Conservation (phyloP, 2,797 vertebrate genomes). For the Spheniscus humboldti region DNA sequence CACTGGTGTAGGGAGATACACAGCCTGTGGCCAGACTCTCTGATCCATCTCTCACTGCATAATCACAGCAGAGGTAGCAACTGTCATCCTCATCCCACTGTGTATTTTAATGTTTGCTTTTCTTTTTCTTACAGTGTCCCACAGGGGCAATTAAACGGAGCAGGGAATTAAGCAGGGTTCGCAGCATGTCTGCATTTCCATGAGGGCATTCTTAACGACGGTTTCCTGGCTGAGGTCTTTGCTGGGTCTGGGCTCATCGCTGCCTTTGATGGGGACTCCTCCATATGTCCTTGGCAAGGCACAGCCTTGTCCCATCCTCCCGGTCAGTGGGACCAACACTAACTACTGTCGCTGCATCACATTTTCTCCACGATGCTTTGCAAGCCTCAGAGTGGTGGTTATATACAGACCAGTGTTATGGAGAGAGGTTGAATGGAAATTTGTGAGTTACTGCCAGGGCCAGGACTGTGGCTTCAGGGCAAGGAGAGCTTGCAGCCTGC, state of each 20-base stretch:
- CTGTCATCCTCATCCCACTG: constrained; percentile 9
- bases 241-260: not conserved
- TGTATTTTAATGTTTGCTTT: constrained; percentile 23
- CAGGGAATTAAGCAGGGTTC: not conserved
- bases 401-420: not conserved
- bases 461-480: not conserved
- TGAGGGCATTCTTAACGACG: not conserved
- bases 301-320: not conserved
- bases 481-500: not conserved
- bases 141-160: constrained; percentile 24
- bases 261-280: not conserved
- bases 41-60: not conserved
- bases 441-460: not conserved
- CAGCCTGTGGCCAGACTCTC: not conserved
- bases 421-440: not conserved
- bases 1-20: not conserved
- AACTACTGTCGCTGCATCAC: not conserved
- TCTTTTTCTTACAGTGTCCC: not conserved
- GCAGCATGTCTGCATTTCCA: not conserved
- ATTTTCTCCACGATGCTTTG: not conserved
- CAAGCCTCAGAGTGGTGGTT: not conserved
- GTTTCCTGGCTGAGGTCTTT: not conserved
- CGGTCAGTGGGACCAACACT: not conserved
- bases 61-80: not conserved
- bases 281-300: not conserved